These are phyloP conservation scores for Sepioteuthis lessoniana DNA, from an alignment of 2,888 invertebrate genomes.

Conservation along the genomic window DNA sequence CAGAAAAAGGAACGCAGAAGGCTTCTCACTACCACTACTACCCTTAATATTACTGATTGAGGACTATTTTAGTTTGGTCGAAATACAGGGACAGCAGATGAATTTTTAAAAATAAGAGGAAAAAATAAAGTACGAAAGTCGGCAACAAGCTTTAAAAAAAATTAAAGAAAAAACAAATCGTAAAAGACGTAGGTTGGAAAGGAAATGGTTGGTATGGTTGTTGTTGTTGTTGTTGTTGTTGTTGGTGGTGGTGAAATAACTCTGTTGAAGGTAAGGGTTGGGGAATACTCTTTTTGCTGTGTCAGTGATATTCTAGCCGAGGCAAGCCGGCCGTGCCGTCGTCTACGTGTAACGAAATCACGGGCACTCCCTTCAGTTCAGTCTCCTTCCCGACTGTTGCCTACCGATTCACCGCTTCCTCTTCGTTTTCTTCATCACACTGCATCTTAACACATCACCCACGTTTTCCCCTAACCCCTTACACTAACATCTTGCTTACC, in stretches of 20 bases:
- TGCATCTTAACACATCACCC: not conserved
- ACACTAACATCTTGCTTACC: not conserved
- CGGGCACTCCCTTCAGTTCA: not conserved
- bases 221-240: too few species aligned
- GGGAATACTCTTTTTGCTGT: not conserved
- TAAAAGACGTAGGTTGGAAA: not conserved
- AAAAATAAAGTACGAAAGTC: not conserved
- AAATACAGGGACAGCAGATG: too few species aligned
- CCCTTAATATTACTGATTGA: too few species aligned
- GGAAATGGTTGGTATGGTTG: not conserved
- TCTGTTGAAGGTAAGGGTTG: too few species aligned
- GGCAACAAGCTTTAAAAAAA: not conserved
- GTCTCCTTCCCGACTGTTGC: not conserved
- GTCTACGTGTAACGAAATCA: constrained; percentile 15
- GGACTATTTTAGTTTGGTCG: too few species aligned
- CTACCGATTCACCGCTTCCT: not conserved
- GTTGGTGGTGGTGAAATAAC: too few species aligned
- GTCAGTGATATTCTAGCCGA: constrained; percentile 23
- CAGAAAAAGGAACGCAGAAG: too few species aligned
- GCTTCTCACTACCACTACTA: too few species aligned
- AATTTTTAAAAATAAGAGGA: not conserved
- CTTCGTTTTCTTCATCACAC: not conserved
- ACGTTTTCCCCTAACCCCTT: not conserved
- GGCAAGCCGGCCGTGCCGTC: constrained; percentile 13
- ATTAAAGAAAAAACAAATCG: not conserved